Conservation (phyloP, 92 coral and sea anemone genomes). For the Plumapathes pennacea region DNA sequence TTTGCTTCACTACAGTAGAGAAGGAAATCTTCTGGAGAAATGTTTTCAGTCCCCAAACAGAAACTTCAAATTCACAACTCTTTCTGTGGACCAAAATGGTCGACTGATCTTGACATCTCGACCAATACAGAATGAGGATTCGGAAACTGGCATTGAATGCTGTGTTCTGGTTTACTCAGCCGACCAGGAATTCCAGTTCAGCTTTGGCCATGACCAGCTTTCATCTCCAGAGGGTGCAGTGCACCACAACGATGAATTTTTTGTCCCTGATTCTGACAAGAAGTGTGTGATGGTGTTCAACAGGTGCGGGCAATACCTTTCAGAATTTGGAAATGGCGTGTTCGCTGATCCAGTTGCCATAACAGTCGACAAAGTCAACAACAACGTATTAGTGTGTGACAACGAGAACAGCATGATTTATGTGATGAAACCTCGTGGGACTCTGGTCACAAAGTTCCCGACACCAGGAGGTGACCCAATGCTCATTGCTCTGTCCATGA, state of each 20-base stretch:
- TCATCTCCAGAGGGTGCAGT: slow-evolving; percentile 30
- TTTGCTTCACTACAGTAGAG: slow-evolving; percentile 35
- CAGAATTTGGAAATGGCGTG: slow-evolving; percentile 45
- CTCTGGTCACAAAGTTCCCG: slow-evolving; percentile 29
- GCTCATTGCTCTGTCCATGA: slow-evolving; percentile 32
- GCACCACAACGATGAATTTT: slow-evolving; percentile 21
- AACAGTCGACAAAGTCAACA: slow-evolving; percentile 18
- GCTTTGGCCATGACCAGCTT: slow-evolving; percentile 31
- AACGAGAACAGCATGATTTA: slow-evolving; percentile 35
- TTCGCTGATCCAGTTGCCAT: slow-evolving; percentile 25
- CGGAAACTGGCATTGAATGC: slow-evolving; percentile 10
- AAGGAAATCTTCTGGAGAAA: slow-evolving; percentile 24
- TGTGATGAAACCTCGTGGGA: slow-evolving; percentile 37
- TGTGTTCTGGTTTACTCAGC: slow-evolving; percentile 37
- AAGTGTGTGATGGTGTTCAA: slow-evolving; percentile 44
- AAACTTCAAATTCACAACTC: slow-evolving; percentile 24
- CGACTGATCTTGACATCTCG: slow-evolving; percentile 45
- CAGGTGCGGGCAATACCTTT: slow-evolving; percentile 26
- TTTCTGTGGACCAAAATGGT: slow-evolving; percentile 25
- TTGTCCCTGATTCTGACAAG: slow-evolving; percentile 36
- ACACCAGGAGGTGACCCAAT: slow-evolving; percentile 50
- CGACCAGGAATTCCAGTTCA: slow-evolving; percentile 30
- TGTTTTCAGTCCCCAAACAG: slow-evolving; percentile 26
- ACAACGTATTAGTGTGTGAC: slow-evolving; percentile 35
- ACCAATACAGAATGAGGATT: slow-evolving; percentile 19